Evolutionary conservation across 1,140 invertebrate genomes (phyloP).

Genomic region (Lasaia peninsularis): DNA sequence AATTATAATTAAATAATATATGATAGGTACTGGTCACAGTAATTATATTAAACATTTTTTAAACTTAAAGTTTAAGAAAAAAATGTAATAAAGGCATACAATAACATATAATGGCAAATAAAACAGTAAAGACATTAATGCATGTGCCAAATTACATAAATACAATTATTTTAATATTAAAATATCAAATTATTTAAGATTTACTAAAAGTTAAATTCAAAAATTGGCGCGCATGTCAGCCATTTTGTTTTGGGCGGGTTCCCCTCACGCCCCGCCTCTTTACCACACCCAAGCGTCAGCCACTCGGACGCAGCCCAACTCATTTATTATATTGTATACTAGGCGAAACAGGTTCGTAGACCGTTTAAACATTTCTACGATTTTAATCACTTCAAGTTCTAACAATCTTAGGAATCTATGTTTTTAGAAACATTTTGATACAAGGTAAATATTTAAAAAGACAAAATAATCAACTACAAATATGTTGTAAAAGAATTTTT

Average conservation of each 20-base stretch:
- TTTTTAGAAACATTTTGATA: no score
- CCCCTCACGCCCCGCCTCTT: slow-evolving; percentile 54
- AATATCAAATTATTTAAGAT: not conserved
- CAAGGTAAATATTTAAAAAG: no score
- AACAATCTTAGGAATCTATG: no score
- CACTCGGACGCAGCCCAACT: slow-evolving; percentile 75
- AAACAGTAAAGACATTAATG: not conserved
- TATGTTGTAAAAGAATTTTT: no score
- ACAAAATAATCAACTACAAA: no score
- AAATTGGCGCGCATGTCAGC: slow-evolving; percentile 67
- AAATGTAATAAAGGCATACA: no score
- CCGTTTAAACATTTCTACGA: slow-evolving; percentile 18
- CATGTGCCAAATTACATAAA: not conserved
- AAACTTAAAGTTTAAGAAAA: no score
- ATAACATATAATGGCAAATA: no score
- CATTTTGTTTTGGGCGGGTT: slow-evolving; percentile 75
- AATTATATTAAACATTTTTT: no score
- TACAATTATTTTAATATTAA: not conserved
- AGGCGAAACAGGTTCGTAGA: slow-evolving; percentile 45
- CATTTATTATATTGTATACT: slow-evolving; percentile 73
- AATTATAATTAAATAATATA: no score
- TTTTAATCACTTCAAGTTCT: not conserved
- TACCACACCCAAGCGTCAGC: slow-evolving; percentile 50
- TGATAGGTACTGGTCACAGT: no score
- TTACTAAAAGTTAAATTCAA: slow-evolving; percentile 45